phyloP scores from a whole-genome alignment of 2,888 invertebrate species.

The Chirona hameri region DNA sequence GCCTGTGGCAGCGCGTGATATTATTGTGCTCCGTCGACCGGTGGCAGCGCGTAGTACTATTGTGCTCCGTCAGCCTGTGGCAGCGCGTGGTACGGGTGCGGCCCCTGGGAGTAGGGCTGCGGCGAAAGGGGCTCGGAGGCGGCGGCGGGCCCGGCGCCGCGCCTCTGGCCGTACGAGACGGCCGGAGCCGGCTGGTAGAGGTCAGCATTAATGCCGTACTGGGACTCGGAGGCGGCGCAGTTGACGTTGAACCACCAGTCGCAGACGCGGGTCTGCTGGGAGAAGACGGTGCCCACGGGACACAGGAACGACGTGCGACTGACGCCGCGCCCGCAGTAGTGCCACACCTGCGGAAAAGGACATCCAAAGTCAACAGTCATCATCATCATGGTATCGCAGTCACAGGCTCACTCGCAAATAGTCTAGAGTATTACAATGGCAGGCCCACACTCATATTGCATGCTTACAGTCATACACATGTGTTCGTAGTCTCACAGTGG shows the following conservation, averaged over 20 bases:
- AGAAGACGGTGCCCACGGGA: constrained; percentile 3
- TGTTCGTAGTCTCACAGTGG: no score
- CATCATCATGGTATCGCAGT: no score
- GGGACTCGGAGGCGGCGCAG: not conserved
- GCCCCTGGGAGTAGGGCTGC: not conserved
- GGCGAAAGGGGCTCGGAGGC: not conserved
- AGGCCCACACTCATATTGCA: no score
- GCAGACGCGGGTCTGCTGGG: constrained; percentile 5
- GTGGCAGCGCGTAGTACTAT: no score
- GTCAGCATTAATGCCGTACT: constrained; percentile 4
- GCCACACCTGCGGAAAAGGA: not conserved
- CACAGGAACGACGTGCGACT: not conserved
- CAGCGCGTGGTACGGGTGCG: not conserved
- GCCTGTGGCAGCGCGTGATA: no score
- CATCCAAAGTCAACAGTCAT: no score
- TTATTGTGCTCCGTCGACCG: no score
- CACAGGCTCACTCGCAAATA: no score
- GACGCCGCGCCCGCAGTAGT: not conserved
- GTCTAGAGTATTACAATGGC: no score
- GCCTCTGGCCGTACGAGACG: not conserved
- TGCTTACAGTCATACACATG: no score
- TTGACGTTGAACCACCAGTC: constrained; percentile 27
- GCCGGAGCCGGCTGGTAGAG: constrained; percentile 3
- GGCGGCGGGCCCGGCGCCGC: not conserved
- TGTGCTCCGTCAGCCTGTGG: no score